Percentiles rank a stretch among this genome's conserved stretches.
These are phyloP conservation scores for Melipona quadrifasciata DNA, from an alignment of 1,140 invertebrate species.

Conservation along the genomic window DNA sequence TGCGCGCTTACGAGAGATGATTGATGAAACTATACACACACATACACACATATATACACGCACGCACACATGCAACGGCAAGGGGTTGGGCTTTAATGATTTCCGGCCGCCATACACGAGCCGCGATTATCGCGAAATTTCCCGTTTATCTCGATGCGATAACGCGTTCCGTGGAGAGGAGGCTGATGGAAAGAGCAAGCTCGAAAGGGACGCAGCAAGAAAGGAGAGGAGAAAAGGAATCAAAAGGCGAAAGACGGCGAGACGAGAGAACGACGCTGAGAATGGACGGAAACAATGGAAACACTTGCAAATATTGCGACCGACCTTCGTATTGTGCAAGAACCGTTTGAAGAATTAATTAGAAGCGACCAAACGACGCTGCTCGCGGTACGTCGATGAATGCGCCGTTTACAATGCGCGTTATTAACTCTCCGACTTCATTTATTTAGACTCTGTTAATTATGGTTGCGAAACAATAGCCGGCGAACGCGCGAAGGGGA, in stretches of 20 bases:
- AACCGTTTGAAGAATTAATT: slow-evolving; percentile 55
- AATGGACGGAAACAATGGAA: not conserved
- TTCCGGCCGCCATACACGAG: slow-evolving; percentile 43
- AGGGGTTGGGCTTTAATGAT: slow-evolving; percentile 37
- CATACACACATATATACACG: too few species aligned
- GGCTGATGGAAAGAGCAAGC: not conserved
- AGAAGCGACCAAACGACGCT: slow-evolving; percentile 51
- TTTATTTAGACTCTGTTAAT: slow-evolving; percentile 44
- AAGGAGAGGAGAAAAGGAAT: too few species aligned
- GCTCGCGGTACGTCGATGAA: slow-evolving; percentile 31
- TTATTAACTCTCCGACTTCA: slow-evolving; percentile 44
- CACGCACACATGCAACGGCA: not conserved
- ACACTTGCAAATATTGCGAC: slow-evolving; percentile 35
- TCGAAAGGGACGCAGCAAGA: not conserved
- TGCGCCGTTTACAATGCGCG: slow-evolving; percentile 29
- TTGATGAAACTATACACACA: slow-evolving; percentile 67
- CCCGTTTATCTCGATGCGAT: not conserved
- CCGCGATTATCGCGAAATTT: slow-evolving; percentile 17
- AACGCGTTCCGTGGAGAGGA: not conserved
- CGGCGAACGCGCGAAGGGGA: not conserved
- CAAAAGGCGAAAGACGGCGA: not conserved
- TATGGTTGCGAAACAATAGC: slow-evolving; percentile 30
- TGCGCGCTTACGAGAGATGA: slow-evolving; percentile 70
- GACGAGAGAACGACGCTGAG: not conserved
- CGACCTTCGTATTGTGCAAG: slow-evolving; percentile 33